phyloP scores from a whole-genome alignment of 2,113 vertebrate species.

The Epinephelus moara region DNA sequence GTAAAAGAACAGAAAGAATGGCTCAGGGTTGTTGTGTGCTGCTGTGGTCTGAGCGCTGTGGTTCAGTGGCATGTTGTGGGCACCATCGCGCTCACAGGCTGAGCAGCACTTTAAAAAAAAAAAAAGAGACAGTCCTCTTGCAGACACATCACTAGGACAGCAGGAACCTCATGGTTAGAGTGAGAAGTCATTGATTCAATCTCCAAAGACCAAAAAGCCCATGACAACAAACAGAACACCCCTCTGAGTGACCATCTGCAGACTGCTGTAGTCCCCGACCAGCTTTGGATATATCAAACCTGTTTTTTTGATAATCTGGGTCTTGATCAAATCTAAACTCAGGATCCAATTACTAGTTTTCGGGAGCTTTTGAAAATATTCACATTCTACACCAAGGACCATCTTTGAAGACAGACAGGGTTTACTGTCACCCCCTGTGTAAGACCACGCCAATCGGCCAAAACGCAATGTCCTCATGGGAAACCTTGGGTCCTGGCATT shows the following conservation, averaged over 20 bases:
- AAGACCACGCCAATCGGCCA: no score
- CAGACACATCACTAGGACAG: neutral
- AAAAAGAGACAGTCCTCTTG: neutral
- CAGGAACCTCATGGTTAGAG: neutral
- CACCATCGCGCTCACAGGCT: slow-evolving; percentile 6
- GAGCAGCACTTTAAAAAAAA: neutral
- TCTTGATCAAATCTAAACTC: neutral
- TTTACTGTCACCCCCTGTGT: no score
- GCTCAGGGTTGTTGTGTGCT: slow-evolving; percentile 39
- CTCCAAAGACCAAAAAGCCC: neutral
- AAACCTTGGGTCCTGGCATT: no score
- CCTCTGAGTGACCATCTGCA: neutral
- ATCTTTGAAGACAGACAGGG: no score
- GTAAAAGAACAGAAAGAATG: slow-evolving; percentile 34
- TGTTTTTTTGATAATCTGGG: neutral
- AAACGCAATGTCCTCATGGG: no score
- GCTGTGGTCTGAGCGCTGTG: slow-evolving; percentile 13
- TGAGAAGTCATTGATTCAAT: neutral
- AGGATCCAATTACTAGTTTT: neutral
- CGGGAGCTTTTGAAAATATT: no score
- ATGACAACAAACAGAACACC: neutral
- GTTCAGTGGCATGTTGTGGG: slow-evolving; percentile 36
- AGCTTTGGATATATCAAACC: neutral
- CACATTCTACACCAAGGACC: no score
- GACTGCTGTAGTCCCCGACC: neutral